Evolutionary conservation across 2,888 invertebrate species (phyloP).

Genomic region (Amphipyra tragopoginis): DNA sequence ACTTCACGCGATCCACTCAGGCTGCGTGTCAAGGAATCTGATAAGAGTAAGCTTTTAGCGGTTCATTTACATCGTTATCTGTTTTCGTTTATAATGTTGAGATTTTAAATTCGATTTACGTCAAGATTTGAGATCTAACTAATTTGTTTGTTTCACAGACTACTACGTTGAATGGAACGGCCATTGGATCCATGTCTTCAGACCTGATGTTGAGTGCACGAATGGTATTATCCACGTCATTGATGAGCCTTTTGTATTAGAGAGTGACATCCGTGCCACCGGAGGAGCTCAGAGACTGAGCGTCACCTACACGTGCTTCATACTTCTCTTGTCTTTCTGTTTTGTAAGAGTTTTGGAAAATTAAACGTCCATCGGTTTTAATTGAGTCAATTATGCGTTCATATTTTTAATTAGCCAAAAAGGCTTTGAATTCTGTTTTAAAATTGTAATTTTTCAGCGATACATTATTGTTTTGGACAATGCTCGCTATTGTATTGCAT

Average conservation of each 20-base stretch:
- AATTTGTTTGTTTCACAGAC: conserved; percentile 86
- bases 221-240: conserved; percentile 99
- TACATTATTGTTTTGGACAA: conserved; percentile 16
- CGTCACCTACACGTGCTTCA: conserved; percentile 63
- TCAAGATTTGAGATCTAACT: conserved; percentile 28
- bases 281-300: conserved; percentile 77
- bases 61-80: conserved; percentile 65
- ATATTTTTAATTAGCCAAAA: conserved; percentile 44
- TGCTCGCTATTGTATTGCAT: conserved; percentile 29
- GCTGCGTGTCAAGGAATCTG: conserved; percentile 93
- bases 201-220: conserved; percentile 98
- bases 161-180: conserved; percentile 96
- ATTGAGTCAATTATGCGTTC: conserved; percentile 61
- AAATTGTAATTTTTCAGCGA: conserved; percentile 8
- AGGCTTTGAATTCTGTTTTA: conserved; percentile 25
- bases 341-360: conserved; percentile 77
- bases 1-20: conserved; percentile 93
- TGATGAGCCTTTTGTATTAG: conserved; percentile 95
- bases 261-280: conserved; percentile 95
- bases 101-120: conserved; percentile 41
- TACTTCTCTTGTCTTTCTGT: conserved; percentile 71
- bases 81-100: conserved; percentile 43
- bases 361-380: conserved; percentile 63
- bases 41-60: conserved; percentile 89
- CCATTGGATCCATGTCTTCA: conserved; percentile 94